Percentiles rank a stretch among this genome's conserved stretches.
phyloP scores from a whole-genome alignment of 2,888 invertebrate species.

The Heliconius ethilla region DNA sequence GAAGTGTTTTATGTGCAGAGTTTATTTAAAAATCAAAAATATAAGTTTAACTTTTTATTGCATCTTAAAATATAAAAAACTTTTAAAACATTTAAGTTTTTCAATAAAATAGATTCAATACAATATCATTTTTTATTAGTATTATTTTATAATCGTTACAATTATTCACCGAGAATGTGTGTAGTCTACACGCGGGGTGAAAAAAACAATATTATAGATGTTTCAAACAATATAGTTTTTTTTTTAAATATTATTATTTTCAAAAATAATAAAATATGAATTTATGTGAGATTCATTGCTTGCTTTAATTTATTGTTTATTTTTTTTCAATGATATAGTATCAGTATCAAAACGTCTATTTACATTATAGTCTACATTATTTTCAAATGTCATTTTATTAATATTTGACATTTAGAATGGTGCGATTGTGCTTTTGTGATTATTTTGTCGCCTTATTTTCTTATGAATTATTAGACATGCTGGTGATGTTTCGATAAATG shows the following conservation, averaged over 20 bases:
- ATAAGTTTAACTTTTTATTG: no score
- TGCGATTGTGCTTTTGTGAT: constrained; percentile 28
- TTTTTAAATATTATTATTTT: background rate
- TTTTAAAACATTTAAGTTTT: no score
- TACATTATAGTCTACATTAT: background rate
- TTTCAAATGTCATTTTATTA: constrained; percentile 7
- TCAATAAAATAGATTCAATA: no score
- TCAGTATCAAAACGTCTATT: constrained; percentile 5
- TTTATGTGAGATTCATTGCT: background rate
- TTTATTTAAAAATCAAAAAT: no score
- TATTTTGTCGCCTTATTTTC: constrained; percentile 26
- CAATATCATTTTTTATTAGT: no score
- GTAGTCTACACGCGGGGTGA: no score
- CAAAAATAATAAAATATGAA: background rate
- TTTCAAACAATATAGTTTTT: background rate
- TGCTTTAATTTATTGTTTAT: background rate
- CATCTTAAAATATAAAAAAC: no score
- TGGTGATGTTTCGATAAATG: constrained; percentile 24
- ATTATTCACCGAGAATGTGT: no score
- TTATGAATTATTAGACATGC: constrained; percentile 8
- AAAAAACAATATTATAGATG: background rate
- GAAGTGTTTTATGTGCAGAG: no score
- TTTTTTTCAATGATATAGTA: background rate
- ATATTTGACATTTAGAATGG: constrained; percentile 2
- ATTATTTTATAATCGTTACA: no score